Percentiles rank a stretch among this genome's conserved stretches.
These are phyloP conservation scores for Solea senegalensis DNA, from an alignment of 2,113 vertebrate species.

Conservation along the genomic window DNA sequence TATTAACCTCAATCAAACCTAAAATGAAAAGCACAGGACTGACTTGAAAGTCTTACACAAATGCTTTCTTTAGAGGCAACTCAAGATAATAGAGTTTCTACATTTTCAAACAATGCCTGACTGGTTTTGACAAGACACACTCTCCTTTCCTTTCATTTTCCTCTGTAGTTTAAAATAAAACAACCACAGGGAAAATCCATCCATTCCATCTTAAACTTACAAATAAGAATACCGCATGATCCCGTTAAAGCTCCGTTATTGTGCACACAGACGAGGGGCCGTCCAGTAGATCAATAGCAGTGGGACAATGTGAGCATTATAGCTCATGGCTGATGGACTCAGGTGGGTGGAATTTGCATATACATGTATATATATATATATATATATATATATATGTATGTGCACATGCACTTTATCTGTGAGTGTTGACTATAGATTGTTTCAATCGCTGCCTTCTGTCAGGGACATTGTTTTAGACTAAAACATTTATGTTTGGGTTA, in stretches of 20 bases:
- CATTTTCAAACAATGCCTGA: too few relatives aligned
- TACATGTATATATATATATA: neutral
- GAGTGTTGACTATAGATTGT: neutral
- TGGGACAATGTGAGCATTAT: slow-evolving; percentile 69
- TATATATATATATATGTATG: neutral
- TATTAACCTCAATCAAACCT: neutral
- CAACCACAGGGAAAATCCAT: slow-evolving; percentile 20
- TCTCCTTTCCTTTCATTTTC: neutral
- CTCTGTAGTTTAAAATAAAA: slow-evolving; percentile 10
- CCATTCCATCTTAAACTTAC: slow-evolving; percentile 53
- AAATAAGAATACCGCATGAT: slow-evolving; percentile 66
- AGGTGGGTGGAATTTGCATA: slow-evolving; percentile 35
- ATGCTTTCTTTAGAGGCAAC: too few relatives aligned
- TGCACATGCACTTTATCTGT: neutral
- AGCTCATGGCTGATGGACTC: slow-evolving; percentile 19
- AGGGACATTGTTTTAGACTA: neutral
- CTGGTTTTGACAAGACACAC: too few relatives aligned
- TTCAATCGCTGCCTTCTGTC: neutral
- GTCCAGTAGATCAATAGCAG: slow-evolving; percentile 67
- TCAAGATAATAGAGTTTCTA: too few relatives aligned
- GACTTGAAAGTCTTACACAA: neutral
- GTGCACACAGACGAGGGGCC: slow-evolving; percentile 43
- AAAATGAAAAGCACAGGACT: neutral
- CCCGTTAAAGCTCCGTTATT: slow-evolving; percentile 57
- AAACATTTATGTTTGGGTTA: neutral